phyloP scores from a whole-genome alignment of 2,888 invertebrate species.

The Nomada ferruginata region DNA sequence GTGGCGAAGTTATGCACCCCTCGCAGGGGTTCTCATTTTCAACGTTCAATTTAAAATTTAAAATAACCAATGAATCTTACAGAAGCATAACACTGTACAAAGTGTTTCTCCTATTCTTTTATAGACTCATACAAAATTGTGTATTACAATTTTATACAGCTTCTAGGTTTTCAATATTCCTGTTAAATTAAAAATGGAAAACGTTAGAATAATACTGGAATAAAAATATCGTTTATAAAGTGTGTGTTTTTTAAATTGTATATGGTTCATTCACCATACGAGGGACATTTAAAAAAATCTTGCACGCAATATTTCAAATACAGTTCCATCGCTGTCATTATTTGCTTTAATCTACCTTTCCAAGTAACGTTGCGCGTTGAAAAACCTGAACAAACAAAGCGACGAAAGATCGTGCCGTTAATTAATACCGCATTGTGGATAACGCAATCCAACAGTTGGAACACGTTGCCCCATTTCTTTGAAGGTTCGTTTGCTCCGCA shows the following conservation, averaged over 20 bases:
- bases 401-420: slow-evolving; percentile 24
- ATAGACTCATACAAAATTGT: not conserved
- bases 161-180: not conserved
- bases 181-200: not conserved
- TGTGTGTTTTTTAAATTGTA: too few relatives aligned
- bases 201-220: too few relatives aligned
- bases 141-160: not conserved
- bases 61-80: not conserved
- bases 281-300: not conserved
- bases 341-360: slow-evolving; percentile 5
- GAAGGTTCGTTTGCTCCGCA: slow-evolving; percentile 33
- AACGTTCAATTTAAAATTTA: not conserved
- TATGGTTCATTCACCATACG: not conserved
- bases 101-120: not conserved
- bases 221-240: too few relatives aligned
- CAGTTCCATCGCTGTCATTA: not conserved
- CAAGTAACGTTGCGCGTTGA: not conserved
- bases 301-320: not conserved
- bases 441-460: slow-evolving; percentile 14
- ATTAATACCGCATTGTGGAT: slow-evolving; percentile 17
- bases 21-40: slow-evolving; percentile 74
- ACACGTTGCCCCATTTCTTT: slow-evolving; percentile 39
- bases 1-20: slow-evolving; percentile 73
- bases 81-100: not conserved
- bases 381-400: slow-evolving; percentile 10